Evolutionary conservation across 2,888 invertebrate species (phyloP).

Genomic region (Adela reaumurella): DNA sequence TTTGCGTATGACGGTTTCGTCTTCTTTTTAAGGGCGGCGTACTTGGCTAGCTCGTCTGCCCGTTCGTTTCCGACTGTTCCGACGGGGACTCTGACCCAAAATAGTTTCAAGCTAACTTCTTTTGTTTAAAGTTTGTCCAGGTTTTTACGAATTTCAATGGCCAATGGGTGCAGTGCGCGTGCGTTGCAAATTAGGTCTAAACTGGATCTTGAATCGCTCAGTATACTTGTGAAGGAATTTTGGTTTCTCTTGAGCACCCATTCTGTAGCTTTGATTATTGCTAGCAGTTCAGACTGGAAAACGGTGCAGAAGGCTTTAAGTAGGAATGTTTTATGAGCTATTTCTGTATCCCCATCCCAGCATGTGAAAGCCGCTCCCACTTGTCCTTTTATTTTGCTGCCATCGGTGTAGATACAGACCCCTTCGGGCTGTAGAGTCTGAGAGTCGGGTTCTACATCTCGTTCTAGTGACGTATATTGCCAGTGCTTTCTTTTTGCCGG

Average conservation of each 20-base stretch:
- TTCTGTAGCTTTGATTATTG: not conserved
- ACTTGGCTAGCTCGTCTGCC: not conserved
- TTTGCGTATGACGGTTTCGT: not conserved
- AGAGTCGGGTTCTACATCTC: not conserved
- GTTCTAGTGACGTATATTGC: no score
- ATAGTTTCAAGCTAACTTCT: not conserved
- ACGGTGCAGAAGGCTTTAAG: slow-evolving; percentile 3
- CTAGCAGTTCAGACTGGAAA: slow-evolving; percentile 1
- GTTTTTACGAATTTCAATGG: not conserved
- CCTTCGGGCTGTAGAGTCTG: not conserved
- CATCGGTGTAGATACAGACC: not conserved
- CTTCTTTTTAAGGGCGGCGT: not conserved
- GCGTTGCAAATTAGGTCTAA: not conserved
- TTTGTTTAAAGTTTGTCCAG: not conserved
- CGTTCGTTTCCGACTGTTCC: not conserved
- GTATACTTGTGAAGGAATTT: not conserved
- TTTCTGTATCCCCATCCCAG: not conserved
- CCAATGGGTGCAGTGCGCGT: not conserved
- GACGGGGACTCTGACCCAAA: not conserved
- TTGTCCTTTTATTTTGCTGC: slow-evolving; percentile 2
- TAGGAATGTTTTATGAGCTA: not conserved
- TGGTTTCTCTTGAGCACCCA: not conserved
- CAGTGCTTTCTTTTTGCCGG: slow-evolving; percentile 3
- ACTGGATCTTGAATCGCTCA: not conserved
- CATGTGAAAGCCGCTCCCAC: slow-evolving; percentile 2